Evolutionary conservation across 1,140 invertebrate species (phyloP).

Genomic region (Cherax quadricarinatus): DNA sequence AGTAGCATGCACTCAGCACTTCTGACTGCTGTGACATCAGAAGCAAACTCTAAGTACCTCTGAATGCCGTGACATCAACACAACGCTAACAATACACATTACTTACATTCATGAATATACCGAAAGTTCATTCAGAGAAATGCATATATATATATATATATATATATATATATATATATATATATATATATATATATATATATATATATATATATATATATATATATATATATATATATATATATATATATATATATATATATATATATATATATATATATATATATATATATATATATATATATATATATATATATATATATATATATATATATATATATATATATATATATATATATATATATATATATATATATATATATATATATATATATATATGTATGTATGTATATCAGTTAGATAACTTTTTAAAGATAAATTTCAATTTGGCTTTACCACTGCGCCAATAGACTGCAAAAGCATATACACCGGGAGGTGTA

Average conservation of each 20-base stretch:
- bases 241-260: constrained; percentile 13
- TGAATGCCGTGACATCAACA: too few species aligned
- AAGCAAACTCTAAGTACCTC: too few species aligned
- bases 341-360: too few species aligned
- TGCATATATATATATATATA: constrained; percentile 13
- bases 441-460: not conserved
- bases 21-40: too few species aligned
- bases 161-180: constrained; percentile 13
- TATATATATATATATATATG: not conserved
- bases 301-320: constrained; percentile 13
- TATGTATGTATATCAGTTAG: not conserved
- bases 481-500: not conserved
- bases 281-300: constrained; percentile 13
- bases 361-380: not conserved
- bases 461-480: not conserved
- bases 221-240: constrained; percentile 6
- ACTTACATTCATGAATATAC: too few species aligned
- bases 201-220: constrained; percentile 13
- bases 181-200: constrained; percentile 13
- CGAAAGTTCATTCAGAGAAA: constrained; percentile 5
- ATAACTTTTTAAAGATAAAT: not conserved
- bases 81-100: too few species aligned
- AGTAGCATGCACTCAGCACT: too few species aligned
- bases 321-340: constrained; percentile 13
- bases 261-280: constrained; percentile 13